Evolutionary conservation across 2,797 vertebrate species (phyloP), one percentile per base, ranked within the genome.

Genomic region (Semaprochilodus insignis): DNA sequence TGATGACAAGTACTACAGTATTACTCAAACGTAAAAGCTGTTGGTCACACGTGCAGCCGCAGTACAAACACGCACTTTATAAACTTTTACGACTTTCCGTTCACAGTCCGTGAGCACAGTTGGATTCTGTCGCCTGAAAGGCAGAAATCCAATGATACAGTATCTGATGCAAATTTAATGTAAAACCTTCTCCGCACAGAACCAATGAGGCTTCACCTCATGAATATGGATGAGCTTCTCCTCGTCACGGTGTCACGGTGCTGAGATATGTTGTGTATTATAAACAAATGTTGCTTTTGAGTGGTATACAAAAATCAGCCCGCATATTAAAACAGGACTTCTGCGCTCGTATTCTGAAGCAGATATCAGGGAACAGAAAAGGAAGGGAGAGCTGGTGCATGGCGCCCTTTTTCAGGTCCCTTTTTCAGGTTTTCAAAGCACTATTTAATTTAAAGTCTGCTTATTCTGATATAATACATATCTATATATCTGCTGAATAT

Each of bases 111-210:
- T 83, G 77, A 86, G 79, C 85, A 89, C 86, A 86, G 83, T 82
- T 75, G 77, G 86, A 62, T 86, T 87, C 79, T 77, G 81, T 85
- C 76, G 72, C 83, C 82, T 72, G n/a, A 85, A 85, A 81, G 81
- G 72, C 83, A 78, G 74, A 84, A 88, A 88, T 86, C 81, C 85
- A 88, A 81, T 83, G 82, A 88, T 84, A 88, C 85, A 88, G 82
- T 81, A 86, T 86, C 85, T 86, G 85, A 88, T 88, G 83, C 78
- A 89, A 88, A 89, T 89, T 85, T 85, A 85, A 86, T 86, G 85
- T 86, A 87, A 81, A 84, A 86, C 69, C 82, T 80, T 85, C 77
- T 83, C 81, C 81, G 83, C 79, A 51, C 81, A 79, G 76, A 89
- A 80, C 81, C 85, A 89, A 88, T 89, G 88, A 88, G 86, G 83